Evolutionary conservation across 2,113 vertebrate species (phyloP), one percentile per base, ranked within the genome.

Genomic region (Nyctibius bracteatus): DNA sequence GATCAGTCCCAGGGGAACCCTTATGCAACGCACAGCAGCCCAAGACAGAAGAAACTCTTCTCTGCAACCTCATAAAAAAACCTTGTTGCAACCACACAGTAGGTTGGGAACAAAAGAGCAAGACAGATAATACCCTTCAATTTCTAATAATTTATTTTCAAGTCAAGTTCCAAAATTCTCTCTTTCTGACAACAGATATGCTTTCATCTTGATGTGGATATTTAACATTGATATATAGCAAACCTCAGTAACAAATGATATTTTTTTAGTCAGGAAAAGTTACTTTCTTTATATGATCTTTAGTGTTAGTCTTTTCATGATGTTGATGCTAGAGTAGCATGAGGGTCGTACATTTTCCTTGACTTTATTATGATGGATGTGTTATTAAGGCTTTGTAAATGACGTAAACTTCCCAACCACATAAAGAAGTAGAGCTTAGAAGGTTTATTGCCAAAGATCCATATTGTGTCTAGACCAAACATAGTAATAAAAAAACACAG

Each of bases 381-480:
- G 46, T 81, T 95, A 78, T 52, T 67, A 88, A 92, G 72, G 55
- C 18, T 86, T 82, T 84, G 65, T 79, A 96, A 96, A 94, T 97
- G 81, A 86, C 8, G 5, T 95, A 93, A 95, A 88, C 27, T 91
- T 95, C 57, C 81, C 63, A 94, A 62, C 12, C 75, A 63, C 52
- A 92, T 81, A 75, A 97, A 81, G 71, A 94, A 94, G n/a, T 46
- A 83, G 79, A 94, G 33, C 33, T 95, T 75, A 91, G 54, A 84
- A 95, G 65, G 78, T 93, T 98, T 96, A 90, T 91, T 97, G 61
- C n/a, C 57, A 63, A 96, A 95, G 58, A 70, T 87, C 62, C 83
- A 66, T 95, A 96, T 59, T 94, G 47, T 84, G 86, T 97, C 94
- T 97, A 95, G 90, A 97, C 80, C 83, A 92, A 94, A 92, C 44